phyloP scores from a whole-genome alignment of 2,797 vertebrate species.

The Periparus ater region DNA sequence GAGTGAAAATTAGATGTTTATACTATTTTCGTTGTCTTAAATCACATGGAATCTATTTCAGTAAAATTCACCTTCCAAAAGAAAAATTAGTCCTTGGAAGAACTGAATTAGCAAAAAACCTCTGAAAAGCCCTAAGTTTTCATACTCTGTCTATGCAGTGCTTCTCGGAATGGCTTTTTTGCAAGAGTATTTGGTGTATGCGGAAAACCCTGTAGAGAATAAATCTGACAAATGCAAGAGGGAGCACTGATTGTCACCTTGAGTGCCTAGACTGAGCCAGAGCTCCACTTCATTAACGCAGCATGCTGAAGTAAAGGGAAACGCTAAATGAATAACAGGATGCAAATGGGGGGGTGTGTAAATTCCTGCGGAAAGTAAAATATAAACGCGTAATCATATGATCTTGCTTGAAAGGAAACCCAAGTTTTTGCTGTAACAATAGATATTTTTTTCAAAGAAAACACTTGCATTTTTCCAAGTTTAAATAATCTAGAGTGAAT shows the following conservation, averaged over 20 bases:
- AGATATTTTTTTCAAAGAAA: conserved; percentile 83
- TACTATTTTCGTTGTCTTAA: background rate
- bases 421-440: conserved; percentile 80
- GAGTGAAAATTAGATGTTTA: background rate
- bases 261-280: background rate
- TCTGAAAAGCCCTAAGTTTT: background rate
- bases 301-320: conserved; percentile 71
- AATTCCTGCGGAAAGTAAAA: conserved; percentile 87
- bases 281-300: conserved; percentile 42
- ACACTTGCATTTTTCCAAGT: conserved; percentile 76
- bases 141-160: rapidly evolving
- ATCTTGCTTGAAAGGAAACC: conserved; percentile 82
- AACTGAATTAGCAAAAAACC: background rate
- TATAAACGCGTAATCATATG: conserved; percentile 83
- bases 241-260: background rate
- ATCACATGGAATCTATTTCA: background rate
- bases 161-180: background rate
- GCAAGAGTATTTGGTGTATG: background rate
- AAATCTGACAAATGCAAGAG: background rate
- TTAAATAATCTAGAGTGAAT: conserved; percentile 74
- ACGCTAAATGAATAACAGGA: conserved; percentile 84
- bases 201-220: background rate
- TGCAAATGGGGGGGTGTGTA: conserved; percentile 82
- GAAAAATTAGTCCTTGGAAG: background rate
- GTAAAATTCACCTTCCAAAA: background rate